Evolutionary conservation across 2,888 invertebrate species (phyloP), one percentile per base, ranked within the genome.

Genomic region (Drosophila cyrtoloma): DNA sequence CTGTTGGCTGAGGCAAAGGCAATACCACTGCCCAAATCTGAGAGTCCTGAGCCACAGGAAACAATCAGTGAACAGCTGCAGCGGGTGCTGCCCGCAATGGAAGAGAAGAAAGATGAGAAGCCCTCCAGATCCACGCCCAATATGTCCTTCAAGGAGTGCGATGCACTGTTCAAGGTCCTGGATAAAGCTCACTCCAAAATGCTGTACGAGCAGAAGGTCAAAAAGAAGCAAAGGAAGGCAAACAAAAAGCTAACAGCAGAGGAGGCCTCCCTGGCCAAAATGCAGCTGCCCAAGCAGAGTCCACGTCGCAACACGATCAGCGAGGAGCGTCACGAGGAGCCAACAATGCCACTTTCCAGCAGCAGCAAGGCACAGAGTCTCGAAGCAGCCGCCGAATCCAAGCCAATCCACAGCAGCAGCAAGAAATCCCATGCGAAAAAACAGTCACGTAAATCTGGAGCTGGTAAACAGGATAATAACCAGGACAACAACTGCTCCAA

Each of bases 111-210:
- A 26, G 35, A 30, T 0, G 71, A 75, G 5, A 75, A 75, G 12
- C 42, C 71, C n/a, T 26, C 33, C 0, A 12, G 33, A 3, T 59
- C 58, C 1, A 37, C 47, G 4, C 4, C 58, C 12, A 44, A 35
- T 22, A 22, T 62, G n/a, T 6, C 64, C 6, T 35, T 85, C 4
- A 67, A 80, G 0, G 85, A 85, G 32, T 77, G 81, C 47, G 85
- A 86, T 72, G 85, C 77, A 12, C 56, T 86, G 53, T 86, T 86
- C n/a, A 85, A 85, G 60, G 82, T 74, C 6, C 53, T 86, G 71
- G 83, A 86, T 19, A 74, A 69, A 39, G 85, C 80, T 3, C 59
- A 71, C 5, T 79, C 73, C 1, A 77, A 79, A 60, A 30, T 73
- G 39, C 68, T 79, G 0, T 51, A 74, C n/a, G 83, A 84, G 14